A percentile compares a stretch with the other conserved stretches of the same genome.
phyloP scores from a whole-genome alignment of 2,113 vertebrate genomes.

The Rhinichthys klamathensis region DNA sequence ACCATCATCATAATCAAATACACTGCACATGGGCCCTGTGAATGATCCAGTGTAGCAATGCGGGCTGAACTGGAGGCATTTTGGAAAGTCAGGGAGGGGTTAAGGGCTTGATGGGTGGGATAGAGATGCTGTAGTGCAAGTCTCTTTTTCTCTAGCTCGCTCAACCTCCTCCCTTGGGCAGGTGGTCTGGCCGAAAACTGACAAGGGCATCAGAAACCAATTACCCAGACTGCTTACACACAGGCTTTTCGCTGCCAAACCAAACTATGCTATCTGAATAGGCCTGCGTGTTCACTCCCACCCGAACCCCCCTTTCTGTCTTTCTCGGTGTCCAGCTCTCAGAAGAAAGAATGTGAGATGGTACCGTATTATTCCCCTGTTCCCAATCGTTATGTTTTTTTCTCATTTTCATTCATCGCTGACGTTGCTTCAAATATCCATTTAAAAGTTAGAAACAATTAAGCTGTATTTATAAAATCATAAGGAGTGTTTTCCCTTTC shows the following conservation, averaged over 20 bases:
- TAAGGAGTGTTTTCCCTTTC: background rate
- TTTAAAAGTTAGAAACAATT: slow-evolving; percentile 1
- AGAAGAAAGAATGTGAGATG: slow-evolving; percentile 32
- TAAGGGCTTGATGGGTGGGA: slow-evolving; percentile 48
- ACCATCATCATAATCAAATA: slow-evolving; percentile 1
- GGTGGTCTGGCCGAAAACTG: slow-evolving; percentile 81
- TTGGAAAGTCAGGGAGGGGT: background rate
- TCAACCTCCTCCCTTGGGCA: slow-evolving; percentile 64
- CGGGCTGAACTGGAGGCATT: background rate
- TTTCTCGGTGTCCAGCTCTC: slow-evolving; percentile 6
- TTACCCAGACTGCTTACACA: slow-evolving; percentile 76
- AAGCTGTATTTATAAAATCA: slow-evolving; percentile 11
- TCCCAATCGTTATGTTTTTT: background rate
- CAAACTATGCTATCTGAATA: slow-evolving; percentile 76
- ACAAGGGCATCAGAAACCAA: slow-evolving; percentile 82
- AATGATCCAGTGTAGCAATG: slow-evolving; percentile 5
- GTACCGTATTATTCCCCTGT: slow-evolving; percentile 10
- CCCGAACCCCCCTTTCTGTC: slow-evolving; percentile 61
- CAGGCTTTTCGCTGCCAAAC: slow-evolving; percentile 74
- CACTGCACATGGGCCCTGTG: background rate
- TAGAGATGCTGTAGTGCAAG: slow-evolving; percentile 58
- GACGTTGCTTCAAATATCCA: background rate
- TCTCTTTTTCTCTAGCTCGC: background rate
- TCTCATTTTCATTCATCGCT: background rate
- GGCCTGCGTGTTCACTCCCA: slow-evolving; percentile 64